These are phyloP conservation scores for Ciconia boyciana DNA, from an alignment of 2,113 vertebrate species.

Conservation along the genomic window DNA sequence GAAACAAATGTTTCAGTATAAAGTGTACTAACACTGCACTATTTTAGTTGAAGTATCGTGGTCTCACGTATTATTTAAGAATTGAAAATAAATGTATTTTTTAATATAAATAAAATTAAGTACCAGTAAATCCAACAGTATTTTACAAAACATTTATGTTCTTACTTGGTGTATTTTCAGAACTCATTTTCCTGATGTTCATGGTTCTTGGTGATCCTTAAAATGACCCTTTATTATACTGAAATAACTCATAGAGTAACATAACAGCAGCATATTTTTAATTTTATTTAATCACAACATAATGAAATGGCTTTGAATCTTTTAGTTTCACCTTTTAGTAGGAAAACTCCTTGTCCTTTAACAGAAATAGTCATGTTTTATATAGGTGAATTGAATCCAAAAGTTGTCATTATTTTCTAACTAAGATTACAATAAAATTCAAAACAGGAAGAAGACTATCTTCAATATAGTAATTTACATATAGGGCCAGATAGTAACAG, in stretches of 20 bases:
- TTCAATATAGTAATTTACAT: not conserved
- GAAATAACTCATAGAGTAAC: not conserved
- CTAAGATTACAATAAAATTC: not conserved
- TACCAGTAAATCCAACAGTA: not conserved
- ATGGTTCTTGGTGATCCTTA: not conserved
- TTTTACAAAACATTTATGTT: not conserved
- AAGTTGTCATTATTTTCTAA: not conserved
- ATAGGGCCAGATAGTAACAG: not conserved
- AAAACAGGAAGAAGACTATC: not conserved
- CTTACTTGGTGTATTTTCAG: not conserved
- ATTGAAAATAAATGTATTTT: not conserved
- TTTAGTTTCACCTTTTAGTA: not conserved
- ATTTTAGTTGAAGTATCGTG: not conserved
- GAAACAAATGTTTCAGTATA: not conserved
- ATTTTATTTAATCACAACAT: not conserved
- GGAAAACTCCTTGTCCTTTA: not conserved
- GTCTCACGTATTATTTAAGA: not conserved
- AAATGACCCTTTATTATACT: not conserved
- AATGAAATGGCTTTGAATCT: not conserved
- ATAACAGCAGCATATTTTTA: not conserved
- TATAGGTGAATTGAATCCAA: not conserved
- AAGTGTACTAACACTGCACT: not conserved
- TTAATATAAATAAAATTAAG: not conserved
- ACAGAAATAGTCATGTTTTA: not conserved
- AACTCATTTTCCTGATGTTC: not conserved